Evolutionary conservation across 2,113 vertebrate genomes (phyloP), one percentile per base, ranked within the genome.

Genomic region (Macrotus californicus): DNA sequence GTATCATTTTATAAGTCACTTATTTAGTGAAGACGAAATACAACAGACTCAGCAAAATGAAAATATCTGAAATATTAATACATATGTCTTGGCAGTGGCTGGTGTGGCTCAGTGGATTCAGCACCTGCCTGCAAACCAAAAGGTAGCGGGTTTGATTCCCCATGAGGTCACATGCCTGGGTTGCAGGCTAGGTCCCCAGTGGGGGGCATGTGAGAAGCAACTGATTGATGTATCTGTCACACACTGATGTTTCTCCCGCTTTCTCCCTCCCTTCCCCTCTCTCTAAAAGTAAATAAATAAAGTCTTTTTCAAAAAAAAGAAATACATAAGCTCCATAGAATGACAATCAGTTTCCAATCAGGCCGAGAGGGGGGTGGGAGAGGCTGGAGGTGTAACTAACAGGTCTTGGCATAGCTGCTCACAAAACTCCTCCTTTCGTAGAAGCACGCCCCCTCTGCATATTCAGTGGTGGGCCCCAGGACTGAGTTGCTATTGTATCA

Each of bases 281-380:
- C 48, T 52, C 50, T 52, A 52, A 52, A 52, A 52, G 50, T 52
- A 52, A 61, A 31, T 61, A 61, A 61, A 61, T 29, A 61, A 61
- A 61, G 31, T 61, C 26, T 61, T 59, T 21, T 54, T 54, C 0
- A 26, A 31, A 64, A 64, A 64, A 13, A 29, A 77, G 46, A 87
- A 73, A n/a, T 50, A 14, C 22, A 67, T 83, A 94, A 56, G 46
- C 66, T 89, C 9, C 48, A 22, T 0, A 16, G 50, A 46, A 64
- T 43, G 12, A 50, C 75, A 91, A 14, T 9, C 36, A 64, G 29
- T 43, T 67, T 66, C 73, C 54, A 70, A 48, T 21, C 19, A 82
- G 48, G 36, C 54, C 24, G 41, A 9, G 10, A 2, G 15, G 0
- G 0, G 6, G 34, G 11, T 7, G 7, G 13, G 52, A 11, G 15